Base-by-base conservation (phyloP, 2,113 vertebrate species). In the Gobiocypris rarus region DNA sequence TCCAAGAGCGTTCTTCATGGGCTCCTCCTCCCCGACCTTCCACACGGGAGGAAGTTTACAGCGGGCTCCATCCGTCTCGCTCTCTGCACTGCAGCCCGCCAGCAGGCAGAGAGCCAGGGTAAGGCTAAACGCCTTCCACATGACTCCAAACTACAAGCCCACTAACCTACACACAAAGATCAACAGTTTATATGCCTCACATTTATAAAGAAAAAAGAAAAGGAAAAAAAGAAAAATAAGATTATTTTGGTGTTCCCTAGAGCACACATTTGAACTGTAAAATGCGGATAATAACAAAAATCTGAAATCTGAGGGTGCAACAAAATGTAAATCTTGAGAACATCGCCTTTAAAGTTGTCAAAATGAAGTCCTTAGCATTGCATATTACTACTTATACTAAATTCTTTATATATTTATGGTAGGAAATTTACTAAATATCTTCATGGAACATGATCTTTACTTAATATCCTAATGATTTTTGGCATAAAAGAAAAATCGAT, bases 101-200 rank as follows among this genome's bases (percentile, higher is more conserved):
- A 98, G 95, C 91, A 98, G 92, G 93, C 95, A 96, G 93, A 99
- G 96, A 93, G 94, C 94, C 94, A 97, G 92, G 92, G 95, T 91
- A 80, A 98, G 91, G 85, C 94, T 94, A 87, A 97, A 92, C 87
- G 93, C 87, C 75, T 88, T 94, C 96, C 95, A 96, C 98, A 99
- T 99, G 88, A 56, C 89, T 90, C 84, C 75, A 75, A 73, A 10
- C 71, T 85, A 90, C 88, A 88, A 77, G 43, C 26, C 88, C 17
- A n/a, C 67, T 89, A 83, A 83, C 87, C 94, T 95, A 88, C 54
- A 88, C 28, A 90, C 15, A 88, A 88, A 26, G 89, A 79, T 52
- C 58, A 45, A 76, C 85, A 86, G 83, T 48, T 77, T 70, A 87
- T 70, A 87, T 26, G 52, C 75, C 13, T 86, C 63, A 84, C 14